Percentiles rank a stretch among this genome's conserved stretches.
These are phyloP conservation scores for Drosophila meridionalis DNA, from an alignment of 2,888 invertebrate genomes.

Conservation along the genomic window DNA sequence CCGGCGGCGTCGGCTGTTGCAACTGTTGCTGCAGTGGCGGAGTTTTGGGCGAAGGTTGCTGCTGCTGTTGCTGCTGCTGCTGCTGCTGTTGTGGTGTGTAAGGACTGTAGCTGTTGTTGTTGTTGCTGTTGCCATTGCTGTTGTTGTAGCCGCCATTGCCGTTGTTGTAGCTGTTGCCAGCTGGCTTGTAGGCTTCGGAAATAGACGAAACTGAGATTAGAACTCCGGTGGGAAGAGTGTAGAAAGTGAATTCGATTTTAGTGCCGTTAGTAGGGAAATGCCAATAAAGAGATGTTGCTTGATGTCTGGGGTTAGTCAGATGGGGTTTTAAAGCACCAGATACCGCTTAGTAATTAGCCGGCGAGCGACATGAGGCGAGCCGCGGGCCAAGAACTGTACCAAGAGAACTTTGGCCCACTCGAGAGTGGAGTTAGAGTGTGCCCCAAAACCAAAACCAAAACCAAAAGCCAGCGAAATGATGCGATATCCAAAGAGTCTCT, in stretches of 20 bases:
- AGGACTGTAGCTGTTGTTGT: conserved; percentile 31
- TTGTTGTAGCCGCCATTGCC: conserved; percentile 43
- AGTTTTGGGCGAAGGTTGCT: conserved; percentile 58
- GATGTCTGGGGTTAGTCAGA: conserved; percentile 59
- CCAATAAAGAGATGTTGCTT: conserved; percentile 52
- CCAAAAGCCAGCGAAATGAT: conserved; percentile 64
- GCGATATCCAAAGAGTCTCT: conserved; percentile 26
- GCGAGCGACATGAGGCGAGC: conserved; percentile 58
- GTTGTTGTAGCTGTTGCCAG: conserved; percentile 43
- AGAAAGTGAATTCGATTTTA: conserved; percentile 45
- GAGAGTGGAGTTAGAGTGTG: conserved; percentile 46
- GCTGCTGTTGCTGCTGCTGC: conserved; percentile 51
- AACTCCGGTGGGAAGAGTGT: background rate
- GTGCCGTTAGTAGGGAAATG: conserved; percentile 66
- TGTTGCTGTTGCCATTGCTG: conserved; percentile 51
- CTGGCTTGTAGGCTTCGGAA: conserved; percentile 40
- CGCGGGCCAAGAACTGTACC: conserved; percentile 52
- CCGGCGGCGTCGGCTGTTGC: conserved; percentile 62
- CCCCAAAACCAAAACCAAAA: conserved; percentile 60
- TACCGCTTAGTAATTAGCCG: conserved; percentile 76
- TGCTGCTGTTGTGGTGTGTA: conserved; percentile 40
- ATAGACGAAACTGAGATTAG: conserved; percentile 5
- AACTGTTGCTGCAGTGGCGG: conserved; percentile 55
- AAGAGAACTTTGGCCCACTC: conserved; percentile 43
- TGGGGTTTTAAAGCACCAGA: conserved; percentile 67